Conservation (phyloP, 1,140 invertebrate genomes). For the Anastrepha obliqua region DNA sequence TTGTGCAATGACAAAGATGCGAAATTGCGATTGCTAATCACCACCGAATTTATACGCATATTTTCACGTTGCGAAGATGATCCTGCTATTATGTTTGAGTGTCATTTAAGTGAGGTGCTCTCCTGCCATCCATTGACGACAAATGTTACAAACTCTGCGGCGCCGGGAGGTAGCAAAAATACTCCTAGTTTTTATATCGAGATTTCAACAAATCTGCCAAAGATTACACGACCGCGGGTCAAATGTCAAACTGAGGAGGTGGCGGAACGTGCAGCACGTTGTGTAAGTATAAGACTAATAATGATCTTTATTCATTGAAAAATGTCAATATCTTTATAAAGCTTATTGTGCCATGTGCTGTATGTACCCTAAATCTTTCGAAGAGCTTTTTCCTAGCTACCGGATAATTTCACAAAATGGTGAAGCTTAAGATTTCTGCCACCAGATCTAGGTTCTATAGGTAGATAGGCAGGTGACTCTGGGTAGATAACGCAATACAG, state of each 20-base stretch:
- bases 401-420: no score
- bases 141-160: slow-evolving; percentile 75
- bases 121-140: slow-evolving; percentile 76
- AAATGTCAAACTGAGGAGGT: slow-evolving; percentile 87
- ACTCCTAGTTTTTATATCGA: slow-evolving; percentile 82
- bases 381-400: no score
- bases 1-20: slow-evolving; percentile 82
- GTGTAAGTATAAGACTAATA: slow-evolving; percentile 72
- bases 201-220: slow-evolving; percentile 80
- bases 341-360: no score
- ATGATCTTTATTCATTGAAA: no score
- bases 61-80: slow-evolving; percentile 78
- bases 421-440: no score
- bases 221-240: slow-evolving; percentile 83
- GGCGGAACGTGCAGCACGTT: slow-evolving; percentile 83
- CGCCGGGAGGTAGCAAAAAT: slow-evolving; percentile 72
- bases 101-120: slow-evolving; percentile 76
- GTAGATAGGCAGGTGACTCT: no score
- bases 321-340: no score
- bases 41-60: slow-evolving; percentile 86
- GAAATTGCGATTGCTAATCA: slow-evolving; percentile 84
- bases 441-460: no score
- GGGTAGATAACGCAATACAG: no score
- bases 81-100: slow-evolving; percentile 81
- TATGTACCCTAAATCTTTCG: no score